phyloP scores from a whole-genome alignment of 2,797 vertebrate species.

The Phoxinus dragarum region DNA sequence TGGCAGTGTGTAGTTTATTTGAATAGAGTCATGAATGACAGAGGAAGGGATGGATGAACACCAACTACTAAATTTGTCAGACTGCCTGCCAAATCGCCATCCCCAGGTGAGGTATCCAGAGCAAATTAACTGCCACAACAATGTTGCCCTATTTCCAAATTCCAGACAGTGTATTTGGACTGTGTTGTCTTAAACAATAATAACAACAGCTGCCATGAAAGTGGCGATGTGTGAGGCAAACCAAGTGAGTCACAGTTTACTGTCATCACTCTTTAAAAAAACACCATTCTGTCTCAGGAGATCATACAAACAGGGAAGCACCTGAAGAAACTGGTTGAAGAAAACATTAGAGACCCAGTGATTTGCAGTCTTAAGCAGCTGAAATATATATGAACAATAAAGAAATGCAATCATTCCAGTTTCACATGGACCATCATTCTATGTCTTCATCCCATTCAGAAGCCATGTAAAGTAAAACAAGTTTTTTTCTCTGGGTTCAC shows the following conservation, averaged over 20 bases:
- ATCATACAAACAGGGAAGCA: neutral
- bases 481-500: no score
- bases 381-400: neutral
- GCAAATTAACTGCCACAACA: constrained; percentile 41
- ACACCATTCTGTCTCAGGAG: constrained; percentile 12
- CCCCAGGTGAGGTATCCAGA: constrained; percentile 28
- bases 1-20: neutral
- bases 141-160: constrained; percentile 18
- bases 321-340: neutral
- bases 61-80: constrained; percentile 4
- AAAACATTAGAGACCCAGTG: neutral
- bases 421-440: no score
- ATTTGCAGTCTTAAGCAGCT: neutral
- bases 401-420: no score
- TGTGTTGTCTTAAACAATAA: constrained; percentile 44
- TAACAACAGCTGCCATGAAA: constrained; percentile 33
- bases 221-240: constrained; percentile 12
- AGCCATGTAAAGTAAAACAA: no score
- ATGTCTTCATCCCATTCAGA: no score
- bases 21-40: constrained; percentile 12
- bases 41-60: neutral
- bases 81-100: constrained; percentile 7
- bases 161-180: constrained; percentile 46
- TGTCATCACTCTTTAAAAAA: constrained; percentile 3
- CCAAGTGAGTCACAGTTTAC: constrained; percentile 19